A percentile compares a stretch with the other conserved stretches of the same genome.
phyloP scores from a whole-genome alignment of 2,888 invertebrate genomes.

The Caradrina clavipalpis region DNA sequence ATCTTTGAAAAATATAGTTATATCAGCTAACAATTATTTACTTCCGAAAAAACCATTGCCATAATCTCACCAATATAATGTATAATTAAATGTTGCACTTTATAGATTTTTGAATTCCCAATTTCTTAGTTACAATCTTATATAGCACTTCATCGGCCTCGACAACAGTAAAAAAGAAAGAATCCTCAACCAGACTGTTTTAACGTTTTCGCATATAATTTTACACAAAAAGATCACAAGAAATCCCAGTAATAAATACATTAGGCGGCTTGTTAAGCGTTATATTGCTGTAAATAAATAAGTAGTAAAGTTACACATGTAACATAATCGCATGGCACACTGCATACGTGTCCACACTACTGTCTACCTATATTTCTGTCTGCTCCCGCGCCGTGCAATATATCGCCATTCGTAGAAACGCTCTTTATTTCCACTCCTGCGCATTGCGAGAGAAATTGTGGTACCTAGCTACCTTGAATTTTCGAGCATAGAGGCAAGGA shows the following conservation, averaged over 20 bases:
- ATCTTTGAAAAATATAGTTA: too few species aligned
- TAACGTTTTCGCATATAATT: slow-evolving; percentile 17
- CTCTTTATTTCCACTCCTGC: slow-evolving; percentile 45
- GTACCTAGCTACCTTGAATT: not conserved
- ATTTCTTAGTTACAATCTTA: not conserved
- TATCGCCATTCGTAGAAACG: slow-evolving; percentile 27
- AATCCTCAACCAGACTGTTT: not conserved
- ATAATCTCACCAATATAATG: too few species aligned
- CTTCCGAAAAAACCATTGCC: not conserved
- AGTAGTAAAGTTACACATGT: slow-evolving; percentile 43
- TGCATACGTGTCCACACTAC: slow-evolving; percentile 44
- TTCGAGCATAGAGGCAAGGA: not conserved
- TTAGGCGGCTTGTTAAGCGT: slow-evolving; percentile 3
- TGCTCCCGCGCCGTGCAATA: slow-evolving; percentile 46
- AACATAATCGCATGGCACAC: slow-evolving; percentile 46
- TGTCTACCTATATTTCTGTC: slow-evolving; percentile 54
- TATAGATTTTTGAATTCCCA: too few species aligned
- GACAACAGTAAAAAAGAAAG: not conserved
- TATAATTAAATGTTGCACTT: too few species aligned
- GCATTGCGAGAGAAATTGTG: slow-evolving; percentile 10
- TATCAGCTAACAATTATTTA: too few species aligned
- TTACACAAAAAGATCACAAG: slow-evolving; percentile 21
- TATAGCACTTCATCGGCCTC: not conserved
- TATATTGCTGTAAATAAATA: slow-evolving; percentile 28
- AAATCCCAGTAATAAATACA: slow-evolving; percentile 40